Conservation (phyloP, 2,888 invertebrate genomes). For the Carcina quercana region DNA sequence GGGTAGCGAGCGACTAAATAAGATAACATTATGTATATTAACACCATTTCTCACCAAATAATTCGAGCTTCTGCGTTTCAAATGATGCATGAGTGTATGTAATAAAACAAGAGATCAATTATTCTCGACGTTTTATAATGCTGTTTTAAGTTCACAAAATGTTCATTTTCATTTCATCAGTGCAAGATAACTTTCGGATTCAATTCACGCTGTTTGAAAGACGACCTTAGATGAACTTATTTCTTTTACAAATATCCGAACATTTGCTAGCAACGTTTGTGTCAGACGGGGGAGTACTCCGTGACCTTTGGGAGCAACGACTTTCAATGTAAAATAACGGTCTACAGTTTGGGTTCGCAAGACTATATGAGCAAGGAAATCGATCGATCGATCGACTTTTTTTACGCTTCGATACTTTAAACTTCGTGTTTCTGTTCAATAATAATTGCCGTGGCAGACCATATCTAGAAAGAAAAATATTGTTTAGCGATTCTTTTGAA, state of each 20-base stretch:
- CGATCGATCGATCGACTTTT: conserved; percentile 16
- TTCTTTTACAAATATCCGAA: conserved; percentile 37
- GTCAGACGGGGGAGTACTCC: conserved; percentile 26
- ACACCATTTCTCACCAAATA: too few species aligned
- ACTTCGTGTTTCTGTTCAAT: too few species aligned
- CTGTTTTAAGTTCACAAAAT: too few species aligned
- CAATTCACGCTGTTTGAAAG: conserved; percentile 15
- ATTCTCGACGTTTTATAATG: too few species aligned
- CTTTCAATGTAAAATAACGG: conserved; percentile 51
- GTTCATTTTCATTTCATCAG: too few species aligned
- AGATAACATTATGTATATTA: conserved; percentile 30
- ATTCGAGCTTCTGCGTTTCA: too few species aligned
- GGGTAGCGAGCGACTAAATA: conserved; percentile 27
- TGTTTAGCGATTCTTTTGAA: too few species aligned
- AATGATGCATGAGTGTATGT: too few species aligned
- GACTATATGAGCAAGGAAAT: conserved; percentile 30
- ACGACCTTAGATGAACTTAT: conserved; percentile 24
- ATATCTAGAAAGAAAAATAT: too few species aligned
- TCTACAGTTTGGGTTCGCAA: conserved; percentile 25
- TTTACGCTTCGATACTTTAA: conserved; percentile 2
- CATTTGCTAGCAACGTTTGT: conserved; percentile 37
- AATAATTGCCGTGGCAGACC: too few species aligned
- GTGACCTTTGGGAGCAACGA: conserved; percentile 50
- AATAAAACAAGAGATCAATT: too few species aligned
- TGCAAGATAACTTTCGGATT: too few species aligned